Conservation (phyloP, 1,140 invertebrate genomes). For the Drosophila tani region DNA sequence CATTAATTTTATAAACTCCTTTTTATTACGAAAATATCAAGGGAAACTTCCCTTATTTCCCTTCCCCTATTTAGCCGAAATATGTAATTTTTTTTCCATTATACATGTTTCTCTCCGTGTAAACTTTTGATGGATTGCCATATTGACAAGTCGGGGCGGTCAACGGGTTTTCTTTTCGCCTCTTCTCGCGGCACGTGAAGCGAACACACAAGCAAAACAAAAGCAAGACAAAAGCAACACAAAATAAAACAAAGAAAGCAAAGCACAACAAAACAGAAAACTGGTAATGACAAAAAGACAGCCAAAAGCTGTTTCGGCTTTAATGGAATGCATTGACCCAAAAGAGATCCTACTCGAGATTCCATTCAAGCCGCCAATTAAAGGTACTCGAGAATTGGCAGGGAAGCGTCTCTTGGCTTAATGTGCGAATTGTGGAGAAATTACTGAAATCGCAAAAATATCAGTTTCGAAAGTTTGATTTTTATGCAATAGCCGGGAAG, state of each 20-base stretch:
- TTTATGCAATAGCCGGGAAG: constrained; percentile 40
- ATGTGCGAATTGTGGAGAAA: constrained; percentile 26
- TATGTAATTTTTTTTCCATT: background rate
- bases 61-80: no score
- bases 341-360: constrained; percentile 54
- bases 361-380: constrained; percentile 52
- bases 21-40: background rate
- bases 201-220: constrained; percentile 43
- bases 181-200: constrained; percentile 60
- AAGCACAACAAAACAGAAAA: constrained; percentile 41
- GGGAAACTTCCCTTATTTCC: no score
- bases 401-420: no score
- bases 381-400: constrained; percentile 39
- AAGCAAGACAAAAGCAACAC: background rate
- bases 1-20: background rate
- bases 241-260: constrained; percentile 46
- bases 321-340: constrained; percentile 77
- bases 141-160: constrained; percentile 50
- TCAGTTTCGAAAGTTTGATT: constrained; percentile 26
- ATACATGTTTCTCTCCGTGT: constrained; percentile 2
- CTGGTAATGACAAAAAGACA: constrained; percentile 41
- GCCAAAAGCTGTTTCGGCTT: constrained; percentile 59
- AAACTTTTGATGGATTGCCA: constrained; percentile 52
- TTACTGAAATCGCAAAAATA: constrained; percentile 20
- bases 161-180: constrained; percentile 43